Percentiles rank a stretch among this genome's conserved stretches.
phyloP scores from a whole-genome alignment of 2,113 vertebrate species.

The Merops nubicus region DNA sequence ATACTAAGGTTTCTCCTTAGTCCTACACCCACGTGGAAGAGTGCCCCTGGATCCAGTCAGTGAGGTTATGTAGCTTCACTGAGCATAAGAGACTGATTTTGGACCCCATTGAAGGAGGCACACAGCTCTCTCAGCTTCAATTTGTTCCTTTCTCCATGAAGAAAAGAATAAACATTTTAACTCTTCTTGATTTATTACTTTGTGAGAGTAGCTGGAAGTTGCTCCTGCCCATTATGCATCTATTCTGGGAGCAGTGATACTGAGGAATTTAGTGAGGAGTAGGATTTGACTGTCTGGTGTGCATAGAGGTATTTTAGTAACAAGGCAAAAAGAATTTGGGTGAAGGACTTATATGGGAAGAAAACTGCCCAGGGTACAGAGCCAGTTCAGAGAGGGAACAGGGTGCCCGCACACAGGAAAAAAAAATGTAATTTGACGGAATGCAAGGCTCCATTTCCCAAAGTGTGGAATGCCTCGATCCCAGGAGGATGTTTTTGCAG shows the following conservation, averaged over 20 bases:
- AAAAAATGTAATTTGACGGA: background rate
- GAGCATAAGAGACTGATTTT: background rate
- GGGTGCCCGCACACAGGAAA: rapidly evolving
- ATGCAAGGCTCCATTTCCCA: background rate
- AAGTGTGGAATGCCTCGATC: rapidly evolving
- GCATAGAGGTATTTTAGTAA: rapidly evolving
- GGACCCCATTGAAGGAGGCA: rapidly evolving
- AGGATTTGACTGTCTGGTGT: background rate
- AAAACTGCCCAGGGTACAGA: background rate
- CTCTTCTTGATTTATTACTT: background rate
- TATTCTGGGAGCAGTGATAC: background rate
- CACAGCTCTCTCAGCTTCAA: background rate
- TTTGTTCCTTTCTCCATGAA: background rate
- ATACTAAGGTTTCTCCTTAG: background rate
- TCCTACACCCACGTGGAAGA: rapidly evolving
- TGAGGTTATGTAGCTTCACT: background rate
- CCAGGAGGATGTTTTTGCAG: rapidly evolving
- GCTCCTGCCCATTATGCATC: background rate
- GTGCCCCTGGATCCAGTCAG: rapidly evolving
- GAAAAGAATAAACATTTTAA: background rate
- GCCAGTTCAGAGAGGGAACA: background rate
- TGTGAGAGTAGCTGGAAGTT: background rate
- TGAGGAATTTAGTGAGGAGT: background rate
- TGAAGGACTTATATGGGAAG: background rate
- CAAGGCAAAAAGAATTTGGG: background rate